Evolutionary conservation across 2,888 invertebrate genomes (phyloP).

Genomic region (Parasteatoda lunata): DNA sequence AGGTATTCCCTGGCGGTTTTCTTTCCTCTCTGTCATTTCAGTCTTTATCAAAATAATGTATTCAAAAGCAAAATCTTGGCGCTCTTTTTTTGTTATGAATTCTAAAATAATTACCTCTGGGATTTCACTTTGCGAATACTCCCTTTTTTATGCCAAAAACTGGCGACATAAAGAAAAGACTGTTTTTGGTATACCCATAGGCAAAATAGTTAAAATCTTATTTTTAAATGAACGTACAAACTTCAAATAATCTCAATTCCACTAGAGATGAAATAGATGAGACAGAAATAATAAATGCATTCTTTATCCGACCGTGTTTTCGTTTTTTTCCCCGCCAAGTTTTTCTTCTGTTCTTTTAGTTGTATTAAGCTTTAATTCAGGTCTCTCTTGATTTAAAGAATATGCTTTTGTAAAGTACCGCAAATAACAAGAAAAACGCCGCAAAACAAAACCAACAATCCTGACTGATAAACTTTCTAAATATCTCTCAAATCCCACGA

Average conservation of each 20-base stretch:
- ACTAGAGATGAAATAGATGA: slow-evolving; percentile 9
- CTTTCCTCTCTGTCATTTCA: slow-evolving; percentile 37
- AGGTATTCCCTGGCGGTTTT: slow-evolving; percentile 19
- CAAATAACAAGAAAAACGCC: slow-evolving; percentile 47
- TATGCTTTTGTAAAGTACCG: slow-evolving; percentile 37
- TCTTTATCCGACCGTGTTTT: not conserved
- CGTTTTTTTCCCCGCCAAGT: not conserved
- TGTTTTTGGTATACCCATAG: slow-evolving; percentile 20
- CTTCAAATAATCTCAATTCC: slow-evolving; percentile 37
- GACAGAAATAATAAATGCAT: slow-evolving; percentile 13
- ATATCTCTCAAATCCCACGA: not conserved
- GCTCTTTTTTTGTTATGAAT: slow-evolving; percentile 18
- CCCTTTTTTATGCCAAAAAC: not conserved
- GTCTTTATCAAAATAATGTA: slow-evolving; percentile 54
- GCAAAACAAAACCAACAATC: not conserved
- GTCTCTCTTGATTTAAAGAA: slow-evolving; percentile 16
- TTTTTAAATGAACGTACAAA: slow-evolving; percentile 62
- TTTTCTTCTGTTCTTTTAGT: not conserved
- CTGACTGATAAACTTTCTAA: not conserved
- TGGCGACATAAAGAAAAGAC: not conserved
- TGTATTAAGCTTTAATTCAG: slow-evolving; percentile 33
- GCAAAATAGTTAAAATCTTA: slow-evolving; percentile 67
- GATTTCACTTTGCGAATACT: slow-evolving; percentile 17
- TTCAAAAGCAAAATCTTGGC: slow-evolving; percentile 34
- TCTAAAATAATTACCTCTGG: slow-evolving; percentile 58